Evolutionary conservation across 1,140 invertebrate genomes (phyloP), one percentile per base, ranked within the genome.

Genomic region (Drosophila setifemur): DNA sequence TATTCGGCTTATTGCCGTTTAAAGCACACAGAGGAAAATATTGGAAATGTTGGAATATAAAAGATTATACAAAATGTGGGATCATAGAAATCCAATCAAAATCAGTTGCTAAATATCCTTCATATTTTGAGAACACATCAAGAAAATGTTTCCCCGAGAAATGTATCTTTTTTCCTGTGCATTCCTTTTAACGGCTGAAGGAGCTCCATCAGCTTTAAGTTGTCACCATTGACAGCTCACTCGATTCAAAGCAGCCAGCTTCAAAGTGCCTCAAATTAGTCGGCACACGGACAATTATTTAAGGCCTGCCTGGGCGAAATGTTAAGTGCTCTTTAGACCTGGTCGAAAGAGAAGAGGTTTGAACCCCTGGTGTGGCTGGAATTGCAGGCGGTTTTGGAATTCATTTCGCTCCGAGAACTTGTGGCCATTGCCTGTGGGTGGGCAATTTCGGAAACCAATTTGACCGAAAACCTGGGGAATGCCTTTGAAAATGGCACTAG

Each of bases 281-380:
- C 26, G 37, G 29, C 54, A 50, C 43, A 50, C 28, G 45, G 11
- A 60, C 53, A 71, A 60, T 60, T 60, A 71, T 71, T 70, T 60
- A 71, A 71, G 53, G 55, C 66, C 35, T 40, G 39, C 33, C 53
- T 28, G 44, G 29, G 25, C 29, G 63, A 55, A 37, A 70, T 68
- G 67, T 49, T 71, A 71, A 71, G 67, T 71, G 67, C 53, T 70
- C 67, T 71, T 67, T n/a, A n/a, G n/a, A n/a, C n/a, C n/a, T 57
- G 67, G 66, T 71, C 31, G 37, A 40, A 48, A 54, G 33, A 40
- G 44, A 44, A 47, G 35, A 48, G 53, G 35, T 48, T 39, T 66
- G 42, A 48, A 43, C 43, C 18, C 26, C 57, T 21, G 47, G 54
- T 53, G 35, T 43, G 35, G 33, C 55, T 25, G n/a, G 42, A 25